These are phyloP conservation scores for Tromatobia lineatoria DNA, from an alignment of 2,888 invertebrate genomes.

Conservation along the genomic window DNA sequence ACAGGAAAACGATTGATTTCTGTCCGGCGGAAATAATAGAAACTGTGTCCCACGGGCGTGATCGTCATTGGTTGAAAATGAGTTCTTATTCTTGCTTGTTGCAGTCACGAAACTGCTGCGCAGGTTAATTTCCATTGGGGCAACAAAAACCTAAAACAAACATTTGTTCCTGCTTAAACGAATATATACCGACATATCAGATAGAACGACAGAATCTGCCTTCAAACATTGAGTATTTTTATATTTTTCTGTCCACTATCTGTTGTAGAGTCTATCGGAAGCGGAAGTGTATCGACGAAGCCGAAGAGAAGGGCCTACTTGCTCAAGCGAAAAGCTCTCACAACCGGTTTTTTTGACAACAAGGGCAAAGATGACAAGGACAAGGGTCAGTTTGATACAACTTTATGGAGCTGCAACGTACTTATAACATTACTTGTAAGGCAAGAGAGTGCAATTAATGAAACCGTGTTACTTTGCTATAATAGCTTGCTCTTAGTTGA, in stretches of 20 bases:
- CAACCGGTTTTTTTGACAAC: slow-evolving; percentile 94
- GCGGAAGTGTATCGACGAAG: slow-evolving; percentile 87
- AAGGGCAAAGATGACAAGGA: slow-evolving; percentile 91
- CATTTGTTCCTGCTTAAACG: too few species aligned
- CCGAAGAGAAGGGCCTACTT: slow-evolving; percentile 93
- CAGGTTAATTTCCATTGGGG: too few species aligned
- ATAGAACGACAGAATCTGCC: background rate
- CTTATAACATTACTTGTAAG: slow-evolving; percentile 37
- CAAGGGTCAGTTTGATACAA: slow-evolving; percentile 86
- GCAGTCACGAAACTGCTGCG: too few species aligned
- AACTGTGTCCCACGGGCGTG: too few species aligned
- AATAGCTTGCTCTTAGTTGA: slow-evolving; percentile 17
- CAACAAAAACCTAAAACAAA: too few species aligned
- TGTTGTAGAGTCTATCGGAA: slow-evolving; percentile 85
- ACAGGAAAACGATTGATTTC: too few species aligned
- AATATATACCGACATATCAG: too few species aligned
- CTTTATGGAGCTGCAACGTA: slow-evolving; percentile 27
- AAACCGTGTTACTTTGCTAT: slow-evolving; percentile 11
- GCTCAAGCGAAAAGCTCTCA: slow-evolving; percentile 94
- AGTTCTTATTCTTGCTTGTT: too few species aligned
- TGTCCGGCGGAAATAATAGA: too few species aligned
- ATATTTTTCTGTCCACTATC: slow-evolving; percentile 33
- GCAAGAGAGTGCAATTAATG: slow-evolving; percentile 47
- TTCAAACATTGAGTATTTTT: too few species aligned
- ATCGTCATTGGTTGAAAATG: too few species aligned